A percentile compares a stretch with the other conserved stretches of the same genome.
Conservation (phyloP, 2,797 vertebrate species). For the Numenius phaeopus region DNA sequence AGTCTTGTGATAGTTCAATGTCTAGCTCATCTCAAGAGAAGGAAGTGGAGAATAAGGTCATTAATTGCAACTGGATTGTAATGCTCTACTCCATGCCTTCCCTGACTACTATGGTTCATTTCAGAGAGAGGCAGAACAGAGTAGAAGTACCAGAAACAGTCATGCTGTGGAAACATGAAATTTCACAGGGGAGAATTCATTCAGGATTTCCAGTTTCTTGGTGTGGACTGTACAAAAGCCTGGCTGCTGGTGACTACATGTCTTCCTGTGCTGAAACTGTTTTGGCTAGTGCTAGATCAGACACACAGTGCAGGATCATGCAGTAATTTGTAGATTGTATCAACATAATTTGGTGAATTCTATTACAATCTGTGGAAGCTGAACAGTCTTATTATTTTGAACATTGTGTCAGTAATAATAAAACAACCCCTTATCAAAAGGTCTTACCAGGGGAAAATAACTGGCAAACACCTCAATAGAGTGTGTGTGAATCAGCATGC, state of each 20-base stretch:
- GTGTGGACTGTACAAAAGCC: neutral
- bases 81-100: neutral
- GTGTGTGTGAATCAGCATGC: neutral
- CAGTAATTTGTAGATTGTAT: neutral
- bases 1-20: neutral
- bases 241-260: neutral
- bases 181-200: neutral
- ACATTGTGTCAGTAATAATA: neutral
- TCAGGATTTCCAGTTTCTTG: neutral
- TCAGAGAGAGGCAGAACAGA: neutral
- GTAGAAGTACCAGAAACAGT: neutral
- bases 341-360: neutral
- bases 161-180: neutral
- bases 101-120: neutral
- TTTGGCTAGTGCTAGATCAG: neutral
- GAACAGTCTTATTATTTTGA: neutral
- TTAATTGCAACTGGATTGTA: neutral
- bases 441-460: neutral
- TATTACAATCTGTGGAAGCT: neutral
- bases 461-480: neutral
- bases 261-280: neutral
- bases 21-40: neutral
- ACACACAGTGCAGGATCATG: neutral
- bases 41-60: neutral
- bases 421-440: neutral